Conservation (phyloP, 2,888 invertebrate genomes). For the Caenorhabditis imperialis region DNA sequence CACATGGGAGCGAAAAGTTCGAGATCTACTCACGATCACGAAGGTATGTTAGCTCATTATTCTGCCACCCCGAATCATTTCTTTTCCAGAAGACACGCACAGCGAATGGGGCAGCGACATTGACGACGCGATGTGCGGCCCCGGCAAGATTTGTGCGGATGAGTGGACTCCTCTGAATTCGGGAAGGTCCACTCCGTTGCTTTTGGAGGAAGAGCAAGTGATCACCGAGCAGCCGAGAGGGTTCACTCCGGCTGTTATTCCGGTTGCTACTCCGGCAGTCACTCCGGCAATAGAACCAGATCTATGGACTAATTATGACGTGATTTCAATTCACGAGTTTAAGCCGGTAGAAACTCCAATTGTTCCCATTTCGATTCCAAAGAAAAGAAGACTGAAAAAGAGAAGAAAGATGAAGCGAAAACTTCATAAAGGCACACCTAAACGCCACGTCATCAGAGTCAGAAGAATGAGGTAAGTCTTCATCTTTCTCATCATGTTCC, state of each 20-base stretch:
- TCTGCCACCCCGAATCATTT: background rate
- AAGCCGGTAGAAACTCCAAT: too few species aligned
- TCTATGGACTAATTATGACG: background rate
- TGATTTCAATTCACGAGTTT: too few species aligned
- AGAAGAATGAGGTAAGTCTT: background rate
- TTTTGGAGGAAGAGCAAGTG: slow-evolving; percentile 10
- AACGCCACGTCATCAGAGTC: slow-evolving; percentile 5
- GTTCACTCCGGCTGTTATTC: background rate
- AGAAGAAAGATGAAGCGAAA: too few species aligned
- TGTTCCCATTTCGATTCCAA: too few species aligned
- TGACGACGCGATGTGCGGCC: slow-evolving; percentile 36
- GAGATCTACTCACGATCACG: too few species aligned
- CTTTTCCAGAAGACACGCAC: slow-evolving; percentile 16
- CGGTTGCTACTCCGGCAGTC: too few species aligned
- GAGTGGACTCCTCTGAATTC: slow-evolving; percentile 49
- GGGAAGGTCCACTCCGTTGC: background rate
- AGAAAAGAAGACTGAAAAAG: too few species aligned
- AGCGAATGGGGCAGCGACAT: slow-evolving; percentile 49
- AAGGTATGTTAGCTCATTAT: too few species aligned
- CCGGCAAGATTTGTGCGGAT: slow-evolving; percentile 41
- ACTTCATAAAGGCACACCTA: too few species aligned
- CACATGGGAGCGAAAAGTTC: too few species aligned
- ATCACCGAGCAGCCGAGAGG: slow-evolving; percentile 33
- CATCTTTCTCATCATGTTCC: background rate
- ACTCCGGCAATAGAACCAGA: background rate